These are phyloP conservation scores for Semaprochilodus insignis DNA, from an alignment of 2,797 vertebrate genomes.

Conservation along the genomic window DNA sequence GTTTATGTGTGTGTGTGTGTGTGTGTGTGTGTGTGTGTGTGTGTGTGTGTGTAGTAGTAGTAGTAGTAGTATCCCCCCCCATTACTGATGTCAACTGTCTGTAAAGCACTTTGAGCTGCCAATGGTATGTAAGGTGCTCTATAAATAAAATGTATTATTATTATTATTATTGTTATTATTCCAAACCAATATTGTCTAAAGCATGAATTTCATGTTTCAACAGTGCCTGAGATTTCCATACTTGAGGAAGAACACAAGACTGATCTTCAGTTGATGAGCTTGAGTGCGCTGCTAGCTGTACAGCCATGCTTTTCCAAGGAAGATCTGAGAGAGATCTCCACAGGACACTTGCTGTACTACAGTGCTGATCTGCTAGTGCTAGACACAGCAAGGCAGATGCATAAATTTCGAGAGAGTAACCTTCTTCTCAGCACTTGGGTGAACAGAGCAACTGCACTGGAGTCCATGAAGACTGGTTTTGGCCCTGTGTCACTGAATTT, in stretches of 20 bases:
- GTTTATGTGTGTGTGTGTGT: no score
- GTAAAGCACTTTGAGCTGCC: no score
- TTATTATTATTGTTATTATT: background rate
- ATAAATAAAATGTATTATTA: no score
- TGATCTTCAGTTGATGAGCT: constrained; percentile 55
- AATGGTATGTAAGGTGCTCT: no score
- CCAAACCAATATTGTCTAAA: background rate
- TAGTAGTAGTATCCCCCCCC: no score
- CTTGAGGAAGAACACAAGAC: constrained; percentile 67
- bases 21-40: no score
- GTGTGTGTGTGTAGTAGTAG: no score
- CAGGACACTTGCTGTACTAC: constrained; percentile 67
- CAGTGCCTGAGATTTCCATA: constrained; percentile 70
- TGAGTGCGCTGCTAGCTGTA: constrained; percentile 69
- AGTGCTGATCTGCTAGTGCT: constrained; percentile 46
- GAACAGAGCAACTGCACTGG: constrained; percentile 39
- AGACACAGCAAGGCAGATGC: constrained; percentile 71
- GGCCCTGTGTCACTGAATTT: constrained; percentile 50
- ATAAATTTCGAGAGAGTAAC: constrained; percentile 66
- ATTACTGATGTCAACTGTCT: no score
- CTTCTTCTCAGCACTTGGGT: constrained; percentile 73
- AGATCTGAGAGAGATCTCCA: background rate
- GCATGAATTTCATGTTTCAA: constrained; percentile 13
- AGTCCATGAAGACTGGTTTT: background rate
- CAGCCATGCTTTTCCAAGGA: constrained; percentile 58